Percentiles rank a stretch among this genome's conserved stretches.
These are phyloP conservation scores for Zygogramma bicolorata DNA, from an alignment of 2,888 invertebrate genomes.

Conservation along the genomic window DNA sequence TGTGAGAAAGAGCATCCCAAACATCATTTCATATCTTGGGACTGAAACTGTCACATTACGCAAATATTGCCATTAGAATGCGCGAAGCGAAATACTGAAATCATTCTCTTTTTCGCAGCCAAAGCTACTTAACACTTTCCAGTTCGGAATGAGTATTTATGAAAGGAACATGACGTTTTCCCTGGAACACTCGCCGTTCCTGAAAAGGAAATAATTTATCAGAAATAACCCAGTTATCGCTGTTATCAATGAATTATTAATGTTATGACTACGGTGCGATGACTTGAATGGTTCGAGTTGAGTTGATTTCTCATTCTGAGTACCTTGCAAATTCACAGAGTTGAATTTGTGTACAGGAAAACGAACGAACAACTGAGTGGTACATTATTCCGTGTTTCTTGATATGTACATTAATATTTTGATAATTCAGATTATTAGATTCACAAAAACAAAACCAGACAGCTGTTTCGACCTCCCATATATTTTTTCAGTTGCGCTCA, in stretches of 20 bases:
- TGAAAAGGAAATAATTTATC: not conserved
- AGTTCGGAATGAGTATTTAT: constrained; percentile 19
- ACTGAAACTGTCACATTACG: not conserved
- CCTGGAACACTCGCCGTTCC: not conserved
- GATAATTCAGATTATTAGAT: no score
- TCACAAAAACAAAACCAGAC: no score
- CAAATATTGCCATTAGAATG: not conserved
- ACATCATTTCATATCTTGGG: not conserved
- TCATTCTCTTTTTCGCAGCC: not conserved
- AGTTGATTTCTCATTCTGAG: not conserved
- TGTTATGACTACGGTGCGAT: not conserved
- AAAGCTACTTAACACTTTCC: not conserved
- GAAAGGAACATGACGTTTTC: constrained; percentile 12
- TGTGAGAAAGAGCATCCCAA: not conserved
- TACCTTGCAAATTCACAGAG: no score
- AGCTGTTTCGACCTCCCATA: no score
- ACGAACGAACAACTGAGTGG: no score
- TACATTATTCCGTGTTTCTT: no score
- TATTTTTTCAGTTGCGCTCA: no score
- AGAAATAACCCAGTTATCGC: not conserved
- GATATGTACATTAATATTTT: no score
- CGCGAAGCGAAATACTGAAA: not conserved
- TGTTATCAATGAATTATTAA: not conserved
- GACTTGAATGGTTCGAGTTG: not conserved
- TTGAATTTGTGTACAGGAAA: no score